Percentiles rank a stretch among this genome's conserved stretches.
Conservation (phyloP, 2,797 vertebrate genomes). For the Intellagama lesueurii region DNA sequence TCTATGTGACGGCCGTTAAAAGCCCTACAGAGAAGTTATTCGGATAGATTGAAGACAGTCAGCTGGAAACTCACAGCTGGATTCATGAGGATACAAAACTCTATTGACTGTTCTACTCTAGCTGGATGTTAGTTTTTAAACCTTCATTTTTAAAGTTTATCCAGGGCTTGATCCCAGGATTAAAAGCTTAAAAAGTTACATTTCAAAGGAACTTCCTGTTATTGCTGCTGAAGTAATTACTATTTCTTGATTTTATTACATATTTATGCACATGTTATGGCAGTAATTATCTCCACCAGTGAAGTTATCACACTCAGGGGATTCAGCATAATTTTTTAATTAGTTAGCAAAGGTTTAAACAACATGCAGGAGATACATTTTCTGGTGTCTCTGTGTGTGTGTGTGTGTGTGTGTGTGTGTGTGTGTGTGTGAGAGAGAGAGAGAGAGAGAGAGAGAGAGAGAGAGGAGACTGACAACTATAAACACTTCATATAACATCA, state of each 20-base stretch:
- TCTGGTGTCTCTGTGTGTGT: neutral
- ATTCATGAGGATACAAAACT: constrained; percentile 9
- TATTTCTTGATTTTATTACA: constrained; percentile 5
- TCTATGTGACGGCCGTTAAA: constrained; percentile 16
- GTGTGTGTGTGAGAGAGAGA: too few species aligned
- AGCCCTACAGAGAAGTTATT: constrained; percentile 15
- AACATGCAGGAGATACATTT: neutral
- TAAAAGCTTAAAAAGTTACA: constrained; percentile 22
- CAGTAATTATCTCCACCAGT: neutral
- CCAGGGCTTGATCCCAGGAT: neutral
- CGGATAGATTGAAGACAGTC: constrained; percentile 18
- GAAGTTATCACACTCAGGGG: constrained; percentile 2
- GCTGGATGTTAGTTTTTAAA: constrained; percentile 5
- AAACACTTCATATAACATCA: constrained; percentile 7
- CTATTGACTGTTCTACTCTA: constrained; percentile 17
- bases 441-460: too few species aligned
- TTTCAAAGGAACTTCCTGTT: neutral
- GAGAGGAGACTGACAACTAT: too few species aligned
- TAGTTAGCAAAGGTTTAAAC: neutral
- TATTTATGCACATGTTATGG: neutral
- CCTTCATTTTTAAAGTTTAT: constrained; percentile 19
- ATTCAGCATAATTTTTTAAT: neutral
- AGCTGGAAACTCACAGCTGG: constrained; percentile 31
- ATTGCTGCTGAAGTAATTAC: neutral
- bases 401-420: constrained; percentile 1